These are phyloP conservation scores for Philopedon plagiatum DNA, from an alignment of 2,888 invertebrate species.

Conservation along the genomic window DNA sequence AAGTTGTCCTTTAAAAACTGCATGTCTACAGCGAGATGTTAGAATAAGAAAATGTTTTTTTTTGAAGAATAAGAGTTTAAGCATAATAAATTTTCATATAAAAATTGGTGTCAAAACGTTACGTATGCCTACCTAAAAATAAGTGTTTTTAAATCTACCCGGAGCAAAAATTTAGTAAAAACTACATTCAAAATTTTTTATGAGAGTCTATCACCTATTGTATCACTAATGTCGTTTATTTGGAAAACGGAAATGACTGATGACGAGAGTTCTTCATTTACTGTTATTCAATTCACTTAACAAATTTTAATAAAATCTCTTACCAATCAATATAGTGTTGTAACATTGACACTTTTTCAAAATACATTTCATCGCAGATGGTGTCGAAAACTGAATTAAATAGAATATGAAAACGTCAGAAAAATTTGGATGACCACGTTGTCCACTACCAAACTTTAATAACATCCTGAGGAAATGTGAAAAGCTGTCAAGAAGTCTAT, in stretches of 20 bases:
- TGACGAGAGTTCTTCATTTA: background rate
- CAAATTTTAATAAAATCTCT: background rate
- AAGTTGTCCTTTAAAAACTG: too few relatives aligned
- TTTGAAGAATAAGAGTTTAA: background rate
- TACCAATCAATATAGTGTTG: background rate
- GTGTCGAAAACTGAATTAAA: constrained; percentile 23
- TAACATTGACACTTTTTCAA: constrained; percentile 1
- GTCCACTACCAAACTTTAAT: constrained; percentile 43
- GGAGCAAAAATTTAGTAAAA: constrained; percentile 15
- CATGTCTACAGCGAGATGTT: too few relatives aligned
- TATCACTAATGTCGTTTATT: constrained; percentile 12
- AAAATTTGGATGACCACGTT: constrained; percentile 41
- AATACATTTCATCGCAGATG: background rate
- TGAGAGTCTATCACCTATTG: constrained; percentile 9
- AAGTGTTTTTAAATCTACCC: background rate
- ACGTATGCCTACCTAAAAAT: constrained; percentile 21
- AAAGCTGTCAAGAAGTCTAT: constrained; percentile 24
- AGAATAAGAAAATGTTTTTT: too few relatives aligned
- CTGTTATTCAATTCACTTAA: background rate
- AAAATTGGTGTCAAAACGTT: constrained; percentile 41
- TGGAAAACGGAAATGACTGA: too few relatives aligned
- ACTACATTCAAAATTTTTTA: constrained; percentile 9
- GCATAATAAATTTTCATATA: constrained; percentile 20
- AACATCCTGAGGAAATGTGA: constrained; percentile 26
- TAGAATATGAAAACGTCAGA: constrained; percentile 41